Percentiles rank a stretch among this genome's conserved stretches.
Evolutionary conservation across 2,113 vertebrate species (phyloP).

Genomic region (Eurypyga helias): DNA sequence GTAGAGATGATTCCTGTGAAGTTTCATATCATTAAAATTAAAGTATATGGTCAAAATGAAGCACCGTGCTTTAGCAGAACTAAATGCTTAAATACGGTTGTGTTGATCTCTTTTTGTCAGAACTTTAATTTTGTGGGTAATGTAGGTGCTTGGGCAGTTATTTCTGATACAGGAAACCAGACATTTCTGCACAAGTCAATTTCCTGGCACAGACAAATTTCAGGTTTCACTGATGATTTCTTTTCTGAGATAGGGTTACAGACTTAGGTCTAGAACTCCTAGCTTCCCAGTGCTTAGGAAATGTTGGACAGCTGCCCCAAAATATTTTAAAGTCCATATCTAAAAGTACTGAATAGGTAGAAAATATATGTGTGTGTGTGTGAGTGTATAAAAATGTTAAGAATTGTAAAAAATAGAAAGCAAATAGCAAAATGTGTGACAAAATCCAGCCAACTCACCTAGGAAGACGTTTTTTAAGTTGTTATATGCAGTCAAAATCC

Average conservation of each 20-base stretch:
- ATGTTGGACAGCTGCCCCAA: neutral
- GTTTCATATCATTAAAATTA: neutral
- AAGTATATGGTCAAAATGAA: neutral
- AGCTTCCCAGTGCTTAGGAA: neutral
- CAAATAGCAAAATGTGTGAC: neutral
- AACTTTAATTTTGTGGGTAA: neutral
- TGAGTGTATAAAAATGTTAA: rapidly evolving
- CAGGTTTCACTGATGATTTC: neutral
- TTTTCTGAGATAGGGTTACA: neutral
- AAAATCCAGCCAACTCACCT: neutral
- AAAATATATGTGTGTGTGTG: rapidly evolving
- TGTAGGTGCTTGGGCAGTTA: neutral
- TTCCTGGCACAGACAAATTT: neutral
- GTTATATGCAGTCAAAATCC: neutral
- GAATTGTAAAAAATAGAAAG: rapidly evolving
- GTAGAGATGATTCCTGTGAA: neutral
- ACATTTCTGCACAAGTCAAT: neutral
- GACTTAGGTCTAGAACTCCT: neutral
- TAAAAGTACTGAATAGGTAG: neutral
- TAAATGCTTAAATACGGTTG: neutral
- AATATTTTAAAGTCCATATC: neutral
- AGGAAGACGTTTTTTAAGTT: neutral
- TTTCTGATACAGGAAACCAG: neutral
- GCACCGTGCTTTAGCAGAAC: neutral
- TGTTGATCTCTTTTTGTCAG: neutral